A percentile compares a stretch with the other conserved stretches of the same genome.
Conservation (phyloP, 2,113 vertebrate species). For the Zapus hudsonius region DNA sequence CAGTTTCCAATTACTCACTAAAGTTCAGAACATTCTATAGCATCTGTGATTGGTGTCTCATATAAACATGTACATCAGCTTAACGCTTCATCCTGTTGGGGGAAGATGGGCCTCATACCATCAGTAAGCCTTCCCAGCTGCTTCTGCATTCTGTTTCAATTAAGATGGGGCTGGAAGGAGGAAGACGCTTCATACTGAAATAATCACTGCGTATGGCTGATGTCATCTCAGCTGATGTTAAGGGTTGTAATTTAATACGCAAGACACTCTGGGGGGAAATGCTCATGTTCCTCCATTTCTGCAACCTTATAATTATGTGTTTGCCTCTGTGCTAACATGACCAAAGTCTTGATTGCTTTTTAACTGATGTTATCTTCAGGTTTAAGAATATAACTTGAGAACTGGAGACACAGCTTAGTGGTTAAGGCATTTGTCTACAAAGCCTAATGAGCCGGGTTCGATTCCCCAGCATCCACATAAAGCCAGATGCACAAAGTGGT, state of each 20-base stretch:
- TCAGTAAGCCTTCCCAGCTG: conserved; percentile 24
- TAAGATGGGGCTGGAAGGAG: conserved; percentile 26
- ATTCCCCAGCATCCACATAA: no score
- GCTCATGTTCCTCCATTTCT: conserved; percentile 51
- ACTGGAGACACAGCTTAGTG: no score
- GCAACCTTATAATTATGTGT: conserved; percentile 56
- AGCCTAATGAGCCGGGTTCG: no score
- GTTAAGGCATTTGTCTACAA: no score
- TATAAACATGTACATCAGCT: background rate
- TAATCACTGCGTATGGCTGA: conserved; percentile 25
- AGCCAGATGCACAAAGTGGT: no score
- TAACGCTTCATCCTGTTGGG: background rate
- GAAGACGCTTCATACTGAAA: conserved; percentile 42
- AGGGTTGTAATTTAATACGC: conserved; percentile 67
- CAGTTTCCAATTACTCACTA: background rate
- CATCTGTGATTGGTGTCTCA: background rate
- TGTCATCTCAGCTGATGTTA: conserved; percentile 43
- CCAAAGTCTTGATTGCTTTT: conserved; percentile 32
- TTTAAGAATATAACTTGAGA: conserved; percentile 44
- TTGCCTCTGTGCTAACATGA: conserved; percentile 51
- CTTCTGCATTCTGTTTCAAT: conserved; percentile 17
- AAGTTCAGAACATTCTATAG: background rate
- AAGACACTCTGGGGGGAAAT: conserved; percentile 20
- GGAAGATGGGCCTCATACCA: rapidly evolving
- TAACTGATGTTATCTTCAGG: conserved; percentile 40